Conservation (phyloP, 2,888 invertebrate genomes). For the Trachelus troglodyta region DNA sequence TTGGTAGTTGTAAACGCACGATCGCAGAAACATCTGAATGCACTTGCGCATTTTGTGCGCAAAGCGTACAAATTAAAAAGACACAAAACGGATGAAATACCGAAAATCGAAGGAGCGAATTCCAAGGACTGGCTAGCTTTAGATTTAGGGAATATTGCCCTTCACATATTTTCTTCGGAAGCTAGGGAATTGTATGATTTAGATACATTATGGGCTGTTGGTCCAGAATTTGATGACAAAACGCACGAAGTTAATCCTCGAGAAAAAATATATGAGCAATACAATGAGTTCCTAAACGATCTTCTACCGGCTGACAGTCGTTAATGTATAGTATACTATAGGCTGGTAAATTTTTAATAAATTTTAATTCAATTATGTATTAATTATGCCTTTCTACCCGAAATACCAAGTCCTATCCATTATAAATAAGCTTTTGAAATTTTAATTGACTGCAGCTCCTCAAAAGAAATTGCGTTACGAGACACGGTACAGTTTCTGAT, state of each 20-base stretch:
- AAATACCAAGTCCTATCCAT: neutral
- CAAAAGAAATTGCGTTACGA: too few relatives aligned
- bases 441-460: too few relatives aligned
- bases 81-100: slow-evolving; percentile 72
- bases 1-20: slow-evolving; percentile 84
- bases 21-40: slow-evolving; percentile 80
- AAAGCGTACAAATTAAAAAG: slow-evolving; percentile 82
- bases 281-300: slow-evolving; percentile 74
- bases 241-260: slow-evolving; percentile 73
- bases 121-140: slow-evolving; percentile 89
- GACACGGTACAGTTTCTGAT: too few relatives aligned
- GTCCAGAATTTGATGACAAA: slow-evolving; percentile 81
- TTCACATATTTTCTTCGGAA: slow-evolving; percentile 85
- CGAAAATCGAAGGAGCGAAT: slow-evolving; percentile 81
- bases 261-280: slow-evolving; percentile 75
- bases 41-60: slow-evolving; percentile 80
- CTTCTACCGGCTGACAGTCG: slow-evolving; percentile 70
- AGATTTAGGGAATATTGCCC: slow-evolving; percentile 93
- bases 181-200: slow-evolving; percentile 83
- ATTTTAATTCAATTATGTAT: neutral
- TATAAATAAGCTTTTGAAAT: too few relatives aligned
- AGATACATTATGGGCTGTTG: slow-evolving; percentile 92
- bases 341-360: neutral
- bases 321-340: slow-evolving; percentile 8
- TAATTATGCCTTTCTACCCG: neutral